Conservation (phyloP, 2,888 invertebrate genomes). For the Watsonalla binaria region DNA sequence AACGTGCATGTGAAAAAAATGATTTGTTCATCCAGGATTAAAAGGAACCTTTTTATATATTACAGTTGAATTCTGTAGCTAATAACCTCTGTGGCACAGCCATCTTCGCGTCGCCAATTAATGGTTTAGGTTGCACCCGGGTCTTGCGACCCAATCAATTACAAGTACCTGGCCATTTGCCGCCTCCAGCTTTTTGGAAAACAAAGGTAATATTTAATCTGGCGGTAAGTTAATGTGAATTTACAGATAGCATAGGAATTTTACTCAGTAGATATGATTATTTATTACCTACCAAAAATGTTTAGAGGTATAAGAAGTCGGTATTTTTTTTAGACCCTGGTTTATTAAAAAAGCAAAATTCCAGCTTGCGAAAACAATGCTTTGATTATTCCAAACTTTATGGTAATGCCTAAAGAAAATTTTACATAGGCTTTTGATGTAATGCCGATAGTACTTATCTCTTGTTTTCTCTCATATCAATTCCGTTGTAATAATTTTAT, state of each 20-base stretch:
- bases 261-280: too few relatives aligned
- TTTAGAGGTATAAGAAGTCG: too few relatives aligned
- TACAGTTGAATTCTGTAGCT: slow-evolving; percentile 2
- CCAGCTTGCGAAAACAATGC: too few relatives aligned
- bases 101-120: slow-evolving; percentile 27
- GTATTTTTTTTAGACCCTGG: too few relatives aligned
- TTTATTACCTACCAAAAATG: too few relatives aligned
- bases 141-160: slow-evolving; percentile 46
- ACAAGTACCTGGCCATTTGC: slow-evolving; percentile 28
- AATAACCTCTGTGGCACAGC: slow-evolving; percentile 15
- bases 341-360: background rate
- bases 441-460: background rate
- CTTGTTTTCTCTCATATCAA: background rate
- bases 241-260: background rate
- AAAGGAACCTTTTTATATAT: slow-evolving; percentile 10
- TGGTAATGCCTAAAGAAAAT: too few relatives aligned
- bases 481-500: slow-evolving; percentile 4
- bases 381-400: too few relatives aligned
- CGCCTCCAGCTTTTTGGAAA: slow-evolving; percentile 9
- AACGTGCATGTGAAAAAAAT: too few relatives aligned
- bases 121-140: slow-evolving; percentile 36
- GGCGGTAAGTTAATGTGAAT: background rate
- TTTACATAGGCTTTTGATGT: too few relatives aligned
- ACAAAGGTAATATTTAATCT: background rate
- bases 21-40: slow-evolving; percentile 1